phyloP scores from a whole-genome alignment of 2,113 vertebrate species.

The Caranx ignobilis region DNA sequence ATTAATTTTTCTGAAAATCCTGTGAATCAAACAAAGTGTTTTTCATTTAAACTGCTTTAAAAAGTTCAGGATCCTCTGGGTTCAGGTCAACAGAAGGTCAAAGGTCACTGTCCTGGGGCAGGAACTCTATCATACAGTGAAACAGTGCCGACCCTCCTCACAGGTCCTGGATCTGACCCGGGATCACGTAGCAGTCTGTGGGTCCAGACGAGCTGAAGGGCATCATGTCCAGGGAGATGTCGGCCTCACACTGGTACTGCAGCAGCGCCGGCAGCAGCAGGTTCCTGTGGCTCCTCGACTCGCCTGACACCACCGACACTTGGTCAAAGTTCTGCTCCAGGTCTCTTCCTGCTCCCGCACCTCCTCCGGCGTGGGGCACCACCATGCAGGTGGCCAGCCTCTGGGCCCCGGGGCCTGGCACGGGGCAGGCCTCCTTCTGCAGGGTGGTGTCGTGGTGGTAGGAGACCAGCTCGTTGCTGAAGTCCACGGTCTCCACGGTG shows the following conservation, averaged over 20 bases:
- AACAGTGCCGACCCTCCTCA: slow-evolving; percentile 8
- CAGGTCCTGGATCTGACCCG: slow-evolving; percentile 63
- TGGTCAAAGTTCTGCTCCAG: slow-evolving; percentile 65
- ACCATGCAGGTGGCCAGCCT: slow-evolving; percentile 58
- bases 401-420: slow-evolving; percentile 63
- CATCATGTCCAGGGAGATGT: slow-evolving; percentile 80
- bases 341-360: background rate
- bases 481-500: slow-evolving; percentile 82
- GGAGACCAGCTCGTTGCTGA: slow-evolving; percentile 86
- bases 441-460: slow-evolving; percentile 85
- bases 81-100: too few relatives aligned
- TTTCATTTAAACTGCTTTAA: too few relatives aligned
- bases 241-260: slow-evolving; percentile 77
- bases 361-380: slow-evolving; percentile 43
- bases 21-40: too few relatives aligned
- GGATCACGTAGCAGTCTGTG: slow-evolving; percentile 60
- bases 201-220: slow-evolving; percentile 57
- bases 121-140: background rate
- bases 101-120: too few relatives aligned
- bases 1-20: too few relatives aligned
- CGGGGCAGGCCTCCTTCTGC: slow-evolving; percentile 75
- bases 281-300: slow-evolving; percentile 61
- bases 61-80: too few relatives aligned
- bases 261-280: slow-evolving; percentile 69
- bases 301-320: slow-evolving; percentile 60